phyloP scores from a whole-genome alignment of 2,113 vertebrate species.

The Cranoglanis bouderius region DNA sequence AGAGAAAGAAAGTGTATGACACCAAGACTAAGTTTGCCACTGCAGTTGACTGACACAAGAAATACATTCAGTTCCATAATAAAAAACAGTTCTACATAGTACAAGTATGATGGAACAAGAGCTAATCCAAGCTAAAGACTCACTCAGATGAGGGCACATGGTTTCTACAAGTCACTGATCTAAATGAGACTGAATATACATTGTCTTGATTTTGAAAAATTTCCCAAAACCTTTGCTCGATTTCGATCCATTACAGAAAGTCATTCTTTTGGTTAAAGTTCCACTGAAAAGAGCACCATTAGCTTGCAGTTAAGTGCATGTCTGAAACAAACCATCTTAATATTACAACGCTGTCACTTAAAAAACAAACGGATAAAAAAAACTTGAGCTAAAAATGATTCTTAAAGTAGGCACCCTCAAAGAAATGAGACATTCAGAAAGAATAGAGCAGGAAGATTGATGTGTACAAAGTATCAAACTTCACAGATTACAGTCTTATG shows the following conservation, averaged over 20 bases:
- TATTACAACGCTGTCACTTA: neutral
- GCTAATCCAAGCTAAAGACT: conserved; percentile 8
- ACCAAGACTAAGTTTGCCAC: conserved; percentile 8
- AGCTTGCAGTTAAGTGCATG: neutral
- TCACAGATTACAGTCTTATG: conserved; percentile 43
- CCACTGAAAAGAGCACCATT: conserved; percentile 30
- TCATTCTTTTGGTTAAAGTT: conserved; percentile 32
- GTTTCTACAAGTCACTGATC: conserved; percentile 13
- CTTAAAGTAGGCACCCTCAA: conserved; percentile 45
- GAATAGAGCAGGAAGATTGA: conserved; percentile 38
- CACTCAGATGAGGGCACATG: neutral
- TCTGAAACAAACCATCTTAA: conserved; percentile 10
- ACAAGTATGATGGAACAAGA: neutral
- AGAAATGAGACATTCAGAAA: conserved; percentile 50
- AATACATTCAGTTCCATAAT: conserved; percentile 36
- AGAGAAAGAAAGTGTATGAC: neutral
- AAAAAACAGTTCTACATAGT: neutral
- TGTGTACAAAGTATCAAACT: conserved; percentile 38
- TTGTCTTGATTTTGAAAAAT: conserved; percentile 4
- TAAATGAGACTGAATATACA: conserved; percentile 7
- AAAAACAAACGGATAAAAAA: neutral
- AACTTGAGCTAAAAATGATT: conserved; percentile 8
- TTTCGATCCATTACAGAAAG: conserved; percentile 13
- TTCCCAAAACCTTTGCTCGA: conserved; percentile 6
- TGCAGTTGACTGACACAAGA: conserved; percentile 22